Evolutionary conservation across 1,140 invertebrate genomes (phyloP).

Genomic region (Pseudomyrmex concolor): DNA sequence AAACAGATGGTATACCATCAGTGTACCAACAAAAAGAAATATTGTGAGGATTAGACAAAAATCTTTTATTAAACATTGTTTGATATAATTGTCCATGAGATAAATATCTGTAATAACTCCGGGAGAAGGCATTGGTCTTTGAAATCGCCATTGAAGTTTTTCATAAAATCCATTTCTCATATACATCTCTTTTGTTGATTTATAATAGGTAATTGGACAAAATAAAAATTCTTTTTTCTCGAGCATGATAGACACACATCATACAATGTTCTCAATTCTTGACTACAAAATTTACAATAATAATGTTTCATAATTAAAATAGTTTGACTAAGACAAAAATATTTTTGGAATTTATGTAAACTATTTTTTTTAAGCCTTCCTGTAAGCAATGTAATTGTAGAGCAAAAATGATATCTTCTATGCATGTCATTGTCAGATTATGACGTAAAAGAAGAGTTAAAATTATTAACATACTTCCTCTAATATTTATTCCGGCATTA

Average conservation of each 20-base stretch:
- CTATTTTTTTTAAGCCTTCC: background rate
- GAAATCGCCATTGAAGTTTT: background rate
- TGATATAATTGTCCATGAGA: background rate
- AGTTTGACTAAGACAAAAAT: background rate
- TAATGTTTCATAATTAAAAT: conserved; percentile 1
- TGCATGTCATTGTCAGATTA: conserved; percentile 6
- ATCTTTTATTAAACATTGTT: background rate
- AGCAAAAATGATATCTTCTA: conserved; percentile 2
- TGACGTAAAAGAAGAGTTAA: conserved; percentile 13
- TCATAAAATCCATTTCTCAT: conserved; percentile 19
- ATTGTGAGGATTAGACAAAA: background rate
- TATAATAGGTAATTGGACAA: background rate
- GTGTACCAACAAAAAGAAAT: conserved; percentile 16
- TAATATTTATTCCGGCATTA: conserved; percentile 4
- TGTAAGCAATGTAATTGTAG: background rate
- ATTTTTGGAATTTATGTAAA: conserved; percentile 12
- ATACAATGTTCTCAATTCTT: background rate
- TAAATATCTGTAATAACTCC: background rate
- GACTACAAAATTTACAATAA: background rate
- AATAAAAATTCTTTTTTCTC: background rate
- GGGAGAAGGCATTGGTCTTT: background rate
- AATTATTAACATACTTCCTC: background rate
- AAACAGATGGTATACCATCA: background rate
- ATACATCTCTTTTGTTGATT: too few species aligned
- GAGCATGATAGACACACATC: background rate